Evolutionary conservation across 2,797 vertebrate species (phyloP).

Genomic region (Semaprochilodus insignis): DNA sequence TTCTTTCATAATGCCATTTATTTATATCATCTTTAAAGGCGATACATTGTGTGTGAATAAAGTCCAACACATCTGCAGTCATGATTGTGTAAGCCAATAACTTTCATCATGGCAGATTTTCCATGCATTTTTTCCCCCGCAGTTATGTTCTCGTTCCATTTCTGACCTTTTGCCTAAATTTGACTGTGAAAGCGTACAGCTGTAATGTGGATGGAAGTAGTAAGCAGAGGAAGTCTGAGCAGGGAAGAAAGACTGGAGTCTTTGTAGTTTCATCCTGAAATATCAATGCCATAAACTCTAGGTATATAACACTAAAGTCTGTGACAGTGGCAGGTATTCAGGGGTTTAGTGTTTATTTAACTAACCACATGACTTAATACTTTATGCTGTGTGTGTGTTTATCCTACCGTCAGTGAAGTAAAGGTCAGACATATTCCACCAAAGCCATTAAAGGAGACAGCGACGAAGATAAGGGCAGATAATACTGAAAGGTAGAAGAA

Average conservation of each 20-base stretch:
- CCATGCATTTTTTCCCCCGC: not conserved
- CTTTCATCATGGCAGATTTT: not conserved
- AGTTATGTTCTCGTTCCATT: not conserved
- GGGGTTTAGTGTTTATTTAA: not conserved
- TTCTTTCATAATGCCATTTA: not conserved
- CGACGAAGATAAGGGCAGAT: conserved; percentile 85
- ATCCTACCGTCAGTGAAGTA: conserved; percentile 88
- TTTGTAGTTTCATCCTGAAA: not conserved
- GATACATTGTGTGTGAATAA: not conserved
- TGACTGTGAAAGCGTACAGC: not conserved
- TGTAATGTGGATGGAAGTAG: not conserved
- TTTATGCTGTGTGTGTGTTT: conserved; percentile 10
- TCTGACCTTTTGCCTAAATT: not conserved
- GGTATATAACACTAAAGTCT: not conserved
- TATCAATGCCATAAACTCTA: not conserved
- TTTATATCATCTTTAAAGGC: not conserved
- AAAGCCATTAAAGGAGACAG: conserved; percentile 88
- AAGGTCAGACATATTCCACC: conserved; percentile 92
- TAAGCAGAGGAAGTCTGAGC: not conserved
- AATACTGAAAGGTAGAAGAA: conserved; percentile 66
- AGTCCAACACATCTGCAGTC: not conserved
- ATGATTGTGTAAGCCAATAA: not conserved
- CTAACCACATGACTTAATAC: not conserved
- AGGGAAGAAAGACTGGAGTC: not conserved
- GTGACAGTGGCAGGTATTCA: not conserved